A percentile compares a stretch with the other conserved stretches of the same genome.
These are phyloP conservation scores for Brachionus koreanus DNA, from an alignment of 1,140 invertebrate species.

Conservation along the genomic window DNA sequence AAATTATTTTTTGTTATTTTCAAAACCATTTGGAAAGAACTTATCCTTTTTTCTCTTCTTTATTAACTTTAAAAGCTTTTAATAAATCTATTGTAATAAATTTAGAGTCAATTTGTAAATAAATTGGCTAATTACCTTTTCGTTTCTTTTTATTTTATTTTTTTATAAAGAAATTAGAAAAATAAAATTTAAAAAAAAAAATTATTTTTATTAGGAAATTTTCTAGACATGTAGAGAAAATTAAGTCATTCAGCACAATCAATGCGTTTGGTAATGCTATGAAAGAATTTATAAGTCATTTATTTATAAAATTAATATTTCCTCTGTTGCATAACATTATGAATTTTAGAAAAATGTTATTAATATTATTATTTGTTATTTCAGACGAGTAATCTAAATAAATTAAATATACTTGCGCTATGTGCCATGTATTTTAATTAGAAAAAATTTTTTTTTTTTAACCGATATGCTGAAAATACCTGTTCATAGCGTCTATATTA, in stretches of 20 bases:
- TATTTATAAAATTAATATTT: not conserved
- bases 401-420: not conserved
- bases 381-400: not conserved
- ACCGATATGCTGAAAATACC: not conserved
- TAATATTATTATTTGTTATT: not conserved
- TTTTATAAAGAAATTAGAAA: not conserved
- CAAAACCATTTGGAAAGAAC: not conserved
- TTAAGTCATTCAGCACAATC: not conserved
- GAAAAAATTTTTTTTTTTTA: not conserved
- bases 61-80: not conserved
- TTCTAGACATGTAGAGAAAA: not conserved
- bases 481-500: not conserved
- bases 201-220: not conserved
- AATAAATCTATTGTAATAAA: not conserved
- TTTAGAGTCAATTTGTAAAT: not conserved
- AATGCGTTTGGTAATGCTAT: not conserved
- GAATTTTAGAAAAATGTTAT: not conserved
- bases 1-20: not conserved
- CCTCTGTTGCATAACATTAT: not conserved
- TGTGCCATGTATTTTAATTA: not conserved
- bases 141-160: no score
- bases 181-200: not conserved
- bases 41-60: not conserved
- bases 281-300: not conserved
- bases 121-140: not conserved